phyloP scores from a whole-genome alignment of 1,140 invertebrate genomes.

The Anagrus nilaparvatae region DNA sequence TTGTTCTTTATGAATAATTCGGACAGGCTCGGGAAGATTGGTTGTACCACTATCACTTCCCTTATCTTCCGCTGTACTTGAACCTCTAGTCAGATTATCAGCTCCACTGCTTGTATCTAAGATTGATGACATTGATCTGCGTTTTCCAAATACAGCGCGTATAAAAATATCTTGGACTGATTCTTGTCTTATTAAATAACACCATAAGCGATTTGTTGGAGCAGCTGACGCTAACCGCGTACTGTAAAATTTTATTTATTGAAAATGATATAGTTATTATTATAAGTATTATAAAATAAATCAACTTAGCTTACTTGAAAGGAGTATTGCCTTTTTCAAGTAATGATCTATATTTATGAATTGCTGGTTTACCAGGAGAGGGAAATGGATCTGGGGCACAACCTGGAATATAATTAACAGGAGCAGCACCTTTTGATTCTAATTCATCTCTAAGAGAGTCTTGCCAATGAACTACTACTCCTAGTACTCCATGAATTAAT shows the following conservation, averaged over 20 bases:
- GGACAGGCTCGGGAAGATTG: slow-evolving; percentile 65
- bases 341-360: slow-evolving; percentile 87
- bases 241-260: slow-evolving; percentile 30
- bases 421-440: slow-evolving; percentile 60
- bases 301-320: slow-evolving; percentile 61
- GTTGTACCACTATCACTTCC: slow-evolving; percentile 41
- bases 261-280: not conserved
- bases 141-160: slow-evolving; percentile 83
- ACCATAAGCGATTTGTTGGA: slow-evolving; percentile 83
- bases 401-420: slow-evolving; percentile 73
- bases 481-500: slow-evolving; percentile 78
- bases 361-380: slow-evolving; percentile 70
- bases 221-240: slow-evolving; percentile 63
- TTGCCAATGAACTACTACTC: slow-evolving; percentile 82
- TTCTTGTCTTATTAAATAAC: slow-evolving; percentile 87
- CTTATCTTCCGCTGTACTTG: slow-evolving; percentile 34
- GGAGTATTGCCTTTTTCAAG: slow-evolving; percentile 92
- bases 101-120: slow-evolving; percentile 34
- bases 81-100: slow-evolving; percentile 33
- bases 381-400: slow-evolving; percentile 46
- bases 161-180: slow-evolving; percentile 91
- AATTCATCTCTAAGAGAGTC: slow-evolving; percentile 68
- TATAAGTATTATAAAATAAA: slow-evolving; percentile 1
- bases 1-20: slow-evolving; percentile 98
- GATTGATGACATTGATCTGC: slow-evolving; percentile 41